Base-by-base conservation (phyloP, 1,140 invertebrate genomes). In the Pygmarrhopalites habei region DNA sequence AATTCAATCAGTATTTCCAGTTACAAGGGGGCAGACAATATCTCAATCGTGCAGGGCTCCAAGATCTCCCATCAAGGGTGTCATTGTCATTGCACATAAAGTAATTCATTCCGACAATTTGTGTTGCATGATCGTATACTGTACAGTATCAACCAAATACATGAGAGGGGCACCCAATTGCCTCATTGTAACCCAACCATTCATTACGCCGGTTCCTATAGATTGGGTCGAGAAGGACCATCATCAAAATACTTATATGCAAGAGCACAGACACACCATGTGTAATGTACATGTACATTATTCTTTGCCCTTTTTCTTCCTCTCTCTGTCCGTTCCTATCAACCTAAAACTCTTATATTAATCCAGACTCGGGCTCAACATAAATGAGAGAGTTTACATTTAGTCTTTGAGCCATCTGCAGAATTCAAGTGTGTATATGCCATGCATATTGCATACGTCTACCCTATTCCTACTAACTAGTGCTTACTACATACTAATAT, bases 41-140 rank as follows among this genome's bases (percentile, higher is more conserved):
- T 60, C 30, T 21, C 30, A 47, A 55, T 56, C 52, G 28, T 28
- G n/a, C 41, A 62, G 28, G 60, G 52, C n/a, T 30, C 60, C 23
- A 62, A 62, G 52, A 62, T 56, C 60, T 46, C 39, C 51, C 28
- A 62, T 46, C 60, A 62, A 56, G 60, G 60, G 60, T 62, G 60
- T 62, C 60, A 62, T 56, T 56, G 51, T 55, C 59, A 61, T 41
- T 51, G 26, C 32, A 53, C 10, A 56, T 2, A 39, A 17, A 32
- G 19, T 43, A 61, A 61, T 53, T 61, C 51, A 61, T 61, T 53
- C 59, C 10, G 35, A 53, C 49, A 53, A 53, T 26, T 1, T 61
- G 35, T 29, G 14, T n/a, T 25, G 12, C 49, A 25, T 52, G 19
- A 52, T 52, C 49, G 5, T 26, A 53, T 23, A 28, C 23, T 58